These are phyloP conservation scores for Anarrhichthys ocellatus DNA, from an alignment of 2,113 vertebrate genomes.

Conservation along the genomic window DNA sequence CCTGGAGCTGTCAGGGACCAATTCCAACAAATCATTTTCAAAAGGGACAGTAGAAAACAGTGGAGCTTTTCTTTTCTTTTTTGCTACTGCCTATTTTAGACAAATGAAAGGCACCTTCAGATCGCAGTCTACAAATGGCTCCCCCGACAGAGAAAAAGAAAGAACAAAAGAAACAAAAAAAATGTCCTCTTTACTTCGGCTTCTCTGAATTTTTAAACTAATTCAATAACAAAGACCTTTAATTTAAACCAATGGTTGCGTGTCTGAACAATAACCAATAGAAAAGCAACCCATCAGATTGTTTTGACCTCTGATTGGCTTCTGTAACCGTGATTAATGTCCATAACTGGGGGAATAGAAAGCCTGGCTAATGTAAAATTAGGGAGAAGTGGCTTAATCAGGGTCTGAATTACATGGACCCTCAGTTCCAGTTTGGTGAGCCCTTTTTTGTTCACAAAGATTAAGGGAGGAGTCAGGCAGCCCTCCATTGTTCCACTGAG, in stretches of 20 bases:
- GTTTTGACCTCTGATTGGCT: slow-evolving; percentile 67
- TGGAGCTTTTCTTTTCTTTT: slow-evolving; percentile 15
- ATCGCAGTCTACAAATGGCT: slow-evolving; percentile 40
- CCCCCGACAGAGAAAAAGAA: slow-evolving; percentile 38
- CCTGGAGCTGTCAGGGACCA: slow-evolving; percentile 77
- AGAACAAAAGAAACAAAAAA: slow-evolving; percentile 36
- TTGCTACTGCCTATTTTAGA: slow-evolving; percentile 56
- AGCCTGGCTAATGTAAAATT: slow-evolving; percentile 79
- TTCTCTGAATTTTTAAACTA: slow-evolving; percentile 12
- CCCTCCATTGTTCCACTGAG: slow-evolving; percentile 81
- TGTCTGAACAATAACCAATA: slow-evolving; percentile 38
- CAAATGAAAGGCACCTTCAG: slow-evolving; percentile 72
- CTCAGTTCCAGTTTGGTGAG: slow-evolving; percentile 79
- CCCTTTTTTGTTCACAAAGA: slow-evolving; percentile 81
- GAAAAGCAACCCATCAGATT: slow-evolving; percentile 42
- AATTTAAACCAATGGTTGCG: slow-evolving; percentile 23
- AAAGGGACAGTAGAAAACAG: slow-evolving; percentile 74
- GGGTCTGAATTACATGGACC: slow-evolving; percentile 80
- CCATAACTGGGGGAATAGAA: slow-evolving; percentile 69
- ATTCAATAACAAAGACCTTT: slow-evolving; percentile 47
- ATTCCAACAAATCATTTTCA: slow-evolving; percentile 81
- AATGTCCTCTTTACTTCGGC: slow-evolving; percentile 31
- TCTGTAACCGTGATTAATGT: slow-evolving; percentile 69
- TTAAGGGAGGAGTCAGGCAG: slow-evolving; percentile 82
- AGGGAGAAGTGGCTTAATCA: slow-evolving; percentile 79